Evolutionary conservation across 2,113 vertebrate genomes (phyloP), one percentile per base, ranked within the genome.

Genomic region (Trematomus loennbergii): DNA sequence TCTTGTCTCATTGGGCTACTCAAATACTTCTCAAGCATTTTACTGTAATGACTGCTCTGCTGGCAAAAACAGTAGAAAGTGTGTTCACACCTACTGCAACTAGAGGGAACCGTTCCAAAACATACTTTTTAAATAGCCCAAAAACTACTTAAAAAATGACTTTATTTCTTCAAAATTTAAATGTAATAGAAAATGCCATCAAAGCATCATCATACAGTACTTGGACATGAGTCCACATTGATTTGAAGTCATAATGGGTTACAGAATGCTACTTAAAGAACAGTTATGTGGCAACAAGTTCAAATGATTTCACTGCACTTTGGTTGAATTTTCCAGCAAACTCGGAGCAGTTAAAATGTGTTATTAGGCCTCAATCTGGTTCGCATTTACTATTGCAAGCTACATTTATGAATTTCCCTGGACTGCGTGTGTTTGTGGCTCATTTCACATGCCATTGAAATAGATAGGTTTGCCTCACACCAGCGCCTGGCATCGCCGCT

Each of bases 381-480:
- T 91, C 77, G 72, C 68, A 80, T 90, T 85, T 85, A 75, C 59
- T 80, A 60, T 70, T 59, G 66, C 54, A 82, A 76, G 71, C 84
- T 86, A 57, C 48, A 79, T 89, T 85, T 83, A 74, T 83, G 36
- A 85, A 73, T 86, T 78, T 86, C 62, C 77, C 53, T 80, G 25
- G 52, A 60, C 68, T 84, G 73, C 85, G 65, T 82, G 68, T 66
- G 68, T 81, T 54, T 88, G 85, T 83, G 76, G 78, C 72, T 86
- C 72, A 80, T 78, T 74, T 87, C 66, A 79, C 79, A 87, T 74
- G 66, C 75, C 73, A 33, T 9, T 89, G 75, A 91, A 86, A 86
- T 81, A 79, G 85, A 90, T 82, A 73, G 62, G 77, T 79, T 88
- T 71, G 62, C 72, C 82, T 75, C 81, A 63, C 89, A 86, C 86